These are phyloP conservation scores for Oscheius myriophilus DNA, from an alignment of 2,888 invertebrate genomes.

Conservation along the genomic window DNA sequence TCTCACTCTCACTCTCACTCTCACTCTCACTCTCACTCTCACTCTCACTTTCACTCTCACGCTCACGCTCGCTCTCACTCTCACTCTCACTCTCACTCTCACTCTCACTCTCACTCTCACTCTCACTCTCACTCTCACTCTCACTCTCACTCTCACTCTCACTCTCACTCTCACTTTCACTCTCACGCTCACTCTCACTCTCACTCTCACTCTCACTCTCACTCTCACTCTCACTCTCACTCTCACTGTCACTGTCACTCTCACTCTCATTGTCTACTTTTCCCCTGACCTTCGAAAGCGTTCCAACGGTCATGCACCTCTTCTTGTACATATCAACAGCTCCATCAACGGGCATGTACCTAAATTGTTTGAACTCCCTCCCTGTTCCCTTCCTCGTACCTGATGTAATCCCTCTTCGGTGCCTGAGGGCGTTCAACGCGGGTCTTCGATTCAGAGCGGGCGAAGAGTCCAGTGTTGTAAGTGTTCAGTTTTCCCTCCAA, in stretches of 20 bases:
- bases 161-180: no score
- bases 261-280: not conserved
- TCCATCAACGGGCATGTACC: constrained; percentile 70
- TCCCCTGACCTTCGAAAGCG: constrained; percentile 60
- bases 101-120: no score
- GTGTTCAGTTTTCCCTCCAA: constrained; percentile 67
- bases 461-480: constrained; percentile 67
- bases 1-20: no score
- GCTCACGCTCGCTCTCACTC: no score
- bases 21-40: not conserved
- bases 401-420: constrained; percentile 62
- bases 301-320: constrained; percentile 69
- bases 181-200: no score
- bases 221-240: no score
- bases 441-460: constrained; percentile 50
- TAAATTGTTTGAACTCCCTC: constrained; percentile 13
- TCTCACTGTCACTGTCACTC: no score
- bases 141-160: constrained; percentile 42
- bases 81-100: no score
- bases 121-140: not conserved
- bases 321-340: constrained; percentile 70
- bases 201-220: not conserved
- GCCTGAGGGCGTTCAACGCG: constrained; percentile 63
- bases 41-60: constrained; percentile 55
- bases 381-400: constrained; percentile 30